These are phyloP conservation scores for Stegodyphus dumicola DNA, from an alignment of 1,140 invertebrate species.

Conservation along the genomic window DNA sequence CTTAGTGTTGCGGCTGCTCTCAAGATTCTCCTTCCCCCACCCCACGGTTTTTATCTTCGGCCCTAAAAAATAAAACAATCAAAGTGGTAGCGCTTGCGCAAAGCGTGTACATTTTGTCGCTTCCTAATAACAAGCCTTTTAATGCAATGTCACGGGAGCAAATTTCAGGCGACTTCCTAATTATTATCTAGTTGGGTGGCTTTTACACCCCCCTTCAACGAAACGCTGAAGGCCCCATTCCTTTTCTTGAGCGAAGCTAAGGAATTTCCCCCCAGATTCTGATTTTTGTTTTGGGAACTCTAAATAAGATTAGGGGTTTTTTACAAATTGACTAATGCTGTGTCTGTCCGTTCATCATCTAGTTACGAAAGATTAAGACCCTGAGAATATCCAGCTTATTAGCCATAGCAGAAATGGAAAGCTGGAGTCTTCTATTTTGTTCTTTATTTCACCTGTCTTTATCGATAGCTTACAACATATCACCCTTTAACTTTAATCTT, in stretches of 20 bases:
- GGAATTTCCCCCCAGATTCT: conserved; percentile 17
- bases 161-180: conserved; percentile 57
- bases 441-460: too few species aligned
- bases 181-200: conserved; percentile 65
- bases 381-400: too few species aligned
- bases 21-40: neutral
- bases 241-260: neutral
- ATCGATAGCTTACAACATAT: too few species aligned
- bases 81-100: conserved; percentile 50
- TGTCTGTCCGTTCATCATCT: neutral
- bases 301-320: neutral
- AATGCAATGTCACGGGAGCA: conserved; percentile 57
- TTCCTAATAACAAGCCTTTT: conserved; percentile 61
- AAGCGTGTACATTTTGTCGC: conserved; percentile 56
- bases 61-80: conserved; percentile 24
- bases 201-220: conserved; percentile 14
- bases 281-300: conserved; percentile 19
- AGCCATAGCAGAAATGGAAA: too few species aligned
- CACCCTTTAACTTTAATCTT: too few species aligned
- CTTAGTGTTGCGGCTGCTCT: neutral
- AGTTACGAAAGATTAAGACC: too few species aligned
- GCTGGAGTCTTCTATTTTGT: too few species aligned
- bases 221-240: too few species aligned
- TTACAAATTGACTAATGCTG: conserved; percentile 1
- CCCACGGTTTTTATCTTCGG: neutral